A percentile compares a stretch with the other conserved stretches of the same genome.
phyloP scores from a whole-genome alignment of 2,113 vertebrate species.

The Formicarius rufipectus region DNA sequence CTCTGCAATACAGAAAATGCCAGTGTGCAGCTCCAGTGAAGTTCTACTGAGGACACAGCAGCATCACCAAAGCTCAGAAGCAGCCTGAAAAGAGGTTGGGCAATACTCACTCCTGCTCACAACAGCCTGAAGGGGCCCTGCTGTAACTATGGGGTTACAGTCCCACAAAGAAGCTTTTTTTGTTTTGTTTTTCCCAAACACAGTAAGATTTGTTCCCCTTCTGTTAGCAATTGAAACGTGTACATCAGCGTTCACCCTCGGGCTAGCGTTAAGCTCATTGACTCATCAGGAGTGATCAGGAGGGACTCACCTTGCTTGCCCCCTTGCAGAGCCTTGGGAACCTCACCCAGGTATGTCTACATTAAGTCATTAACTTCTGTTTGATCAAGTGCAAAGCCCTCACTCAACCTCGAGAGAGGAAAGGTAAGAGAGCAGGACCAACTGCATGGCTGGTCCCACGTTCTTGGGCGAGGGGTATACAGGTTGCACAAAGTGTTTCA shows the following conservation, averaged over 20 bases:
- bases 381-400: neutral
- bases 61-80: neutral
- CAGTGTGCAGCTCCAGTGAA: neutral
- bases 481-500: neutral
- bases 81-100: neutral
- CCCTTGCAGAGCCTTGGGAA: neutral
- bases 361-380: neutral
- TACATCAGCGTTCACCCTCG: neutral
- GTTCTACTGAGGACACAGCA: neutral
- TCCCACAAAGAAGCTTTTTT: neutral
- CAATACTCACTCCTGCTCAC: neutral
- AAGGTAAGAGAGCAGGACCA: neutral
- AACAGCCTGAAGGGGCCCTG: neutral
- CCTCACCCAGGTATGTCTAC: conserved; percentile 19
- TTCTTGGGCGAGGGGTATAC: neutral
- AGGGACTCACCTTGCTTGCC: conserved; percentile 36
- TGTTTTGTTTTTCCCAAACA: neutral
- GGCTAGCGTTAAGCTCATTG: neutral
- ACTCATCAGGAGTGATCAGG: neutral
- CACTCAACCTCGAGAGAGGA: neutral
- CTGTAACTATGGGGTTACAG: neutral
- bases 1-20: neutral
- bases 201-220: neutral
- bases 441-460: fast-evolving
- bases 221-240: neutral